Evolutionary conservation across 2,113 vertebrate species (phyloP).

Genomic region (Rhipidura dahli): DNA sequence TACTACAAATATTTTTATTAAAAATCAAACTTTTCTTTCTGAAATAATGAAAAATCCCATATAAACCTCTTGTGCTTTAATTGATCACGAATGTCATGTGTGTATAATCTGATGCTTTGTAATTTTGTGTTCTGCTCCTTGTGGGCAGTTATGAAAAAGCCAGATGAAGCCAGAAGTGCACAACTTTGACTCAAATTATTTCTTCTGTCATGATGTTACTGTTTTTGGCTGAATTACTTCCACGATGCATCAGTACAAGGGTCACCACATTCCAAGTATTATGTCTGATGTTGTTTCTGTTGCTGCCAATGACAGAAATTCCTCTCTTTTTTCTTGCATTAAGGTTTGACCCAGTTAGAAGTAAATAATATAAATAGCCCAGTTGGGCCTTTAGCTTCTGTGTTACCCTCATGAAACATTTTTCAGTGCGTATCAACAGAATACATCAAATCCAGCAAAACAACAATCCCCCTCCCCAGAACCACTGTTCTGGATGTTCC

Average conservation of each 20-base stretch:
- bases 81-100: accelerated
- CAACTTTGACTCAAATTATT: background rate
- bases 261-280: background rate
- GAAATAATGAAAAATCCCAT: background rate
- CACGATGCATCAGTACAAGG: background rate
- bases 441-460: background rate
- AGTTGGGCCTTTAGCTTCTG: background rate
- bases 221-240: background rate
- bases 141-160: background rate
- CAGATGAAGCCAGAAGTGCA: background rate
- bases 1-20: background rate
- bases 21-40: background rate
- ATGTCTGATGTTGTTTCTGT: background rate
- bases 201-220: background rate
- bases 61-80: background rate
- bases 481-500: background rate
- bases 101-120: background rate
- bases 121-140: background rate
- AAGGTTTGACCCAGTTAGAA: background rate
- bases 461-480: background rate
- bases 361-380: background rate
- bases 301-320: background rate
- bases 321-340: background rate
- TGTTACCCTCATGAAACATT: background rate
- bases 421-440: background rate